A percentile compares a stretch with the other conserved stretches of the same genome.
phyloP scores from a whole-genome alignment of 2,888 invertebrate genomes.

The Nephrocerus scutellatus region DNA sequence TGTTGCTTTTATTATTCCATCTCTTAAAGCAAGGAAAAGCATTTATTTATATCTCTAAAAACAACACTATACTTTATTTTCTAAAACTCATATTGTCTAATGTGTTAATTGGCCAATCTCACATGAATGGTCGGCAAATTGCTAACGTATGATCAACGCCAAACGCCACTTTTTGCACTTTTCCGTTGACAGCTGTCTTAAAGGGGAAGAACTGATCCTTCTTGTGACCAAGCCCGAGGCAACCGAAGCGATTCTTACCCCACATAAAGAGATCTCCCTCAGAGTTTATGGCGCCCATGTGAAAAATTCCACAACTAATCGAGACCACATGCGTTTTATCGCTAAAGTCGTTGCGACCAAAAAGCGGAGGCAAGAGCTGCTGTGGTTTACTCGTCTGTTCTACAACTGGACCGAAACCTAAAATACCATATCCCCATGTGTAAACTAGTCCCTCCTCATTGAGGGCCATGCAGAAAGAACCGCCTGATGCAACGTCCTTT shows the following conservation, averaged over 20 bases:
- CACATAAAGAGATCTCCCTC: slow-evolving; percentile 82
- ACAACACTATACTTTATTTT: too few species aligned
- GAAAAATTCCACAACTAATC: slow-evolving; percentile 66
- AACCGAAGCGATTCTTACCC: slow-evolving; percentile 81
- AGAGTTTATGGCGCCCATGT: slow-evolving; percentile 75
- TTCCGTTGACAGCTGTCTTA: slow-evolving; percentile 71
- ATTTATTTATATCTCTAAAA: too few species aligned
- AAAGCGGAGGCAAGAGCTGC: slow-evolving; percentile 69
- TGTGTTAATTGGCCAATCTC: too few species aligned
- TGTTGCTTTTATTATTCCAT: too few species aligned
- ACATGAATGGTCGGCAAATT: slow-evolving; percentile 65
- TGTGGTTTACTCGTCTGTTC: slow-evolving; percentile 61
- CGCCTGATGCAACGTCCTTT: slow-evolving; percentile 73
- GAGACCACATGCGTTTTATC: slow-evolving; percentile 59
- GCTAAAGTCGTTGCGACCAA: slow-evolving; percentile 79
- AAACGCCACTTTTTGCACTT: slow-evolving; percentile 65
- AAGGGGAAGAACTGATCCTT: slow-evolving; percentile 85
- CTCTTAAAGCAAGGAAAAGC: too few species aligned
- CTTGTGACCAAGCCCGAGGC: slow-evolving; percentile 72
- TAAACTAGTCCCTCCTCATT: slow-evolving; percentile 80
- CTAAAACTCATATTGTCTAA: too few species aligned
- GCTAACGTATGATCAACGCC: slow-evolving; percentile 82
- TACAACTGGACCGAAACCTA: slow-evolving; percentile 81
- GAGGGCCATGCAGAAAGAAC: slow-evolving; percentile 75
- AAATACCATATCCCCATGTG: slow-evolving; percentile 89